Evolutionary conservation across 2,888 invertebrate species (phyloP).

Genomic region (Tortrix viridana): DNA sequence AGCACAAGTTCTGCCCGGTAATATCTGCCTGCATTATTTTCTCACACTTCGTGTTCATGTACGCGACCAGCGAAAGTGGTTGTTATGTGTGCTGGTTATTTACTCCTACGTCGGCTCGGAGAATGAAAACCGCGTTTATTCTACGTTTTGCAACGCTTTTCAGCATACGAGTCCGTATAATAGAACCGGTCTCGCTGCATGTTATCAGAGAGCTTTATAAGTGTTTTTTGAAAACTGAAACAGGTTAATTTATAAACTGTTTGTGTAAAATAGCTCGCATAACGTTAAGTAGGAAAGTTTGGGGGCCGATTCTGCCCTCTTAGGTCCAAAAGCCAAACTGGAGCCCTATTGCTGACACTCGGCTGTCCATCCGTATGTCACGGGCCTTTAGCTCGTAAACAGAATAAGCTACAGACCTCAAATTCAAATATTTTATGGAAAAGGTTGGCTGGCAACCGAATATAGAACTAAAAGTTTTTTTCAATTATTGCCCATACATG

Average conservation of each 20-base stretch:
- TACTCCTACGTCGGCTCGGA: conserved; percentile 20
- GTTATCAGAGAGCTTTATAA: conserved; percentile 51
- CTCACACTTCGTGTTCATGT: conserved; percentile 27
- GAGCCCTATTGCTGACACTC: too few relatives aligned
- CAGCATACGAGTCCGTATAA: conserved; percentile 42
- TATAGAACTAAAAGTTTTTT: too few relatives aligned
- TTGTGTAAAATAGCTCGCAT: too few relatives aligned
- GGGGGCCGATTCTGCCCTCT: too few relatives aligned
- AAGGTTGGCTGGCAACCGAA: too few relatives aligned
- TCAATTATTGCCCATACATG: too few relatives aligned
- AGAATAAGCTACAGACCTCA: too few relatives aligned
- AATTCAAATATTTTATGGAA: too few relatives aligned
- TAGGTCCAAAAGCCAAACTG: too few relatives aligned
- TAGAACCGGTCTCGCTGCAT: conserved; percentile 52
- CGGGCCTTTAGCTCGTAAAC: too few relatives aligned
- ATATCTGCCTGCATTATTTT: conserved; percentile 18
- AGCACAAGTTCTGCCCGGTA: conserved; percentile 24
- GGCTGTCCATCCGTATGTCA: too few relatives aligned
- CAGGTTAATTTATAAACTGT: conserved; percentile 32
- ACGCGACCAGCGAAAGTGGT: conserved; percentile 14
- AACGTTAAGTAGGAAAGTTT: too few relatives aligned
- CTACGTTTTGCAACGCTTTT: conserved; percentile 18
- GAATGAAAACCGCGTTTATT: conserved; percentile 21
- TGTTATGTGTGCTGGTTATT: conserved; percentile 26
- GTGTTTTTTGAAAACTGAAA: conserved; percentile 57